Evolutionary conservation across 2,113 vertebrate genomes (phyloP).

Genomic region (Microcebus lehilahytsara): DNA sequence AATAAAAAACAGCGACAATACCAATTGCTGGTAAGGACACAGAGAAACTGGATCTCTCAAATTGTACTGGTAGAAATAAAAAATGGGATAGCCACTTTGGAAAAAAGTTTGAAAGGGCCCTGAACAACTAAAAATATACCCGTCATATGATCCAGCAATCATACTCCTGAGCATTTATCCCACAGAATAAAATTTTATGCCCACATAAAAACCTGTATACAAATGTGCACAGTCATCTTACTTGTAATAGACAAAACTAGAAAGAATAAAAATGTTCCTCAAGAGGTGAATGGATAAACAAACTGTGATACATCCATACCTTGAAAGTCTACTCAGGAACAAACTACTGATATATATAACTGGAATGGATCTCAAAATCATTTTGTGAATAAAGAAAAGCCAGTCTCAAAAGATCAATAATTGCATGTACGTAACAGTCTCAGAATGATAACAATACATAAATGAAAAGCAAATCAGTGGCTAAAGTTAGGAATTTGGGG

Average conservation of each 20-base stretch:
- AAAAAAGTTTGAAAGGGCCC: neutral
- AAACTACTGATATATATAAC: neutral
- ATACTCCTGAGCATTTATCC: neutral
- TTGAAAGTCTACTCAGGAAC: neutral
- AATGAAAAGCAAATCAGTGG: neutral
- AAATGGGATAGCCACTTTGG: neutral
- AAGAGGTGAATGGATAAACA: neutral
- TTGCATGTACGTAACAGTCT: neutral
- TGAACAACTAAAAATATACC: neutral
- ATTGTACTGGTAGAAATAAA: neutral
- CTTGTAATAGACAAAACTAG: neutral
- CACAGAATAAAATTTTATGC: neutral
- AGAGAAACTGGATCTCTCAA: neutral
- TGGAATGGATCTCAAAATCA: neutral
- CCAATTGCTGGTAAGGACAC: neutral
- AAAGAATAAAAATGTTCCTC: neutral
- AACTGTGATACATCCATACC: neutral
- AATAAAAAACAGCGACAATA: neutral
- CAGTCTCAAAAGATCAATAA: neutral
- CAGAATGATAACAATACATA: neutral
- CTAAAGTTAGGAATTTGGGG: neutral
- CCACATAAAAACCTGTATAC: neutral
- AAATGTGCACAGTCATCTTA: neutral
- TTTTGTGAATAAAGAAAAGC: neutral
- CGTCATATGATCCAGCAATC: neutral